Evolutionary conservation across 1,140 invertebrate genomes (phyloP), one percentile per base, ranked within the genome.

Genomic region (Spodoptera litura): DNA sequence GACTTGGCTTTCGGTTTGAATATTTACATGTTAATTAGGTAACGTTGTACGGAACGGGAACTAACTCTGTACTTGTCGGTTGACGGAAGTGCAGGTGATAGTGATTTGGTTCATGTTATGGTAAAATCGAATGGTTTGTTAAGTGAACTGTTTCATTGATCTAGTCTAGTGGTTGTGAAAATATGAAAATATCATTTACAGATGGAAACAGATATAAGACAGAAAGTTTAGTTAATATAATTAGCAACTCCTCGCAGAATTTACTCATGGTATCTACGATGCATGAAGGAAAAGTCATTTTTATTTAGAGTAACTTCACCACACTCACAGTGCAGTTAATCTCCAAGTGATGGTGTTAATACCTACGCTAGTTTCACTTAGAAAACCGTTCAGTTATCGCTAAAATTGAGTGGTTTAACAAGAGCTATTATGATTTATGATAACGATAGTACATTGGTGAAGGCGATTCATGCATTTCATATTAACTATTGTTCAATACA

Each of bases 11-110:
- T 77, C 61, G 74, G 51, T 77, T 77, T 51, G 74, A 77, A 77
- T 77, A 77, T 77, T 77, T 77, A 77, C 62, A 77, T 66, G 52
- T 77, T 77, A 77, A 77, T 77, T 77, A 77, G 61, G 27, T 66
- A 51, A 66, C 6, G 38, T 9, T 44, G 38, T 31, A 27, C 31
- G 52, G 49, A 35, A 64, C 51, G 58, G 59, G 73, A 53, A 75
- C 27, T 35, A 62, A 53, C 11, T 27, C 20, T 15, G 61, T 64
- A 25, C 38, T 66, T 53, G 73, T 53, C 58, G 73, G 73, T 66
- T 53, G 73, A 35, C 58, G 73, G 73, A 35, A 75, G 61, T 52
- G 59, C 13, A 20, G 31, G 49, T 12, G 25, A 38, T 71, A 71
- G 27, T 8, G 27, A 13, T 13, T 35, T n/a, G n/a, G 6, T 38